A percentile compares a stretch with the other conserved stretches of the same genome.
Evolutionary conservation across 2,113 vertebrate species (phyloP).

Genomic region (Dermatemys mawii): DNA sequence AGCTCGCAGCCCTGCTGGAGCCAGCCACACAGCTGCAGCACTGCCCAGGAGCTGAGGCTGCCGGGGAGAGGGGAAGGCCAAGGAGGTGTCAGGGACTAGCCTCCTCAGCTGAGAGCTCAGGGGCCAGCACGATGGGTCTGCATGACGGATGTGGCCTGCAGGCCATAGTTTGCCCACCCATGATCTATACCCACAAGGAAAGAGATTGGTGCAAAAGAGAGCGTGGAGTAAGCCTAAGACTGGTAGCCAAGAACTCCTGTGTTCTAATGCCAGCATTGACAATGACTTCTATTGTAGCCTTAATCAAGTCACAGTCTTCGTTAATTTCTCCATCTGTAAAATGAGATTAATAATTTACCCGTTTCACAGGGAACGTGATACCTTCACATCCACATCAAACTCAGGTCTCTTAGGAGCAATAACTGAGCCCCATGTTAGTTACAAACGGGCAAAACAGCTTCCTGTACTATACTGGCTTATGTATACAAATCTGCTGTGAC

Average conservation of each 20-base stretch:
- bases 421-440: background rate
- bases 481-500: background rate
- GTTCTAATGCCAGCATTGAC: background rate
- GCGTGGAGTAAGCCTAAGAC: background rate
- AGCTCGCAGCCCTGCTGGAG: no score
- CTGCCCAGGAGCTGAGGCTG: no score
- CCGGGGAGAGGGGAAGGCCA: no score
- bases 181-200: accelerated
- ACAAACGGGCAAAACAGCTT: background rate
- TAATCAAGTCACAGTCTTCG: background rate
- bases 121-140: no score
- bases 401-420: background rate
- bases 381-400: background rate
- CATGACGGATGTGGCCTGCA: no score
- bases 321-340: background rate
- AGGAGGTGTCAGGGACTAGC: no score
- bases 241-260: background rate
- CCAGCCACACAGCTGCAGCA: no score
- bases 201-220: background rate
- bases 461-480: background rate
- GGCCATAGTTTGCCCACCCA: no score
- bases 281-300: background rate
- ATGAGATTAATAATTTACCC: background rate
- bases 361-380: background rate
- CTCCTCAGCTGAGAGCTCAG: no score